Base-by-base conservation (phyloP, 1,140 invertebrate genomes). In the Odontomachus brunneus region DNA sequence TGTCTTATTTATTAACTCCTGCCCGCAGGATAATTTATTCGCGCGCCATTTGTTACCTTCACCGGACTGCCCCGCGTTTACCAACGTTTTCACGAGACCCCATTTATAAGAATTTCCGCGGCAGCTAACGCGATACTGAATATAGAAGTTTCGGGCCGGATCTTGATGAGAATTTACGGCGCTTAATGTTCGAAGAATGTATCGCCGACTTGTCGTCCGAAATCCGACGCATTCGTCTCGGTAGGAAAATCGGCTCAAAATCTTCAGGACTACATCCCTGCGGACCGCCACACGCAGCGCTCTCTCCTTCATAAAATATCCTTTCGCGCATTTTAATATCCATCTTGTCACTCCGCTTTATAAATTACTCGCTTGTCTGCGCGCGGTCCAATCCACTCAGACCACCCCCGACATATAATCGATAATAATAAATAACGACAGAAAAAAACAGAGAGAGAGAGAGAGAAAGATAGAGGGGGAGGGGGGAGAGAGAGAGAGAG, bases 361-460 rank as follows among this genome's bases (percentile, higher is more conserved):
- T 15, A 75, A 63, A 49, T 11, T 62, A 75, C 62, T 63, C 24
- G 9, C 3, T 75, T 75, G 17, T 38, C 19, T 49, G 44, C 12
- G 44, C 12, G 44, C 15, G 33, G 2, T 55, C 22, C 71, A 26
- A 33, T n/a, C 49, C 29, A 5, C 55, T n/a, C 38, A 17, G n/a
- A 1, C 14, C 49, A 75, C 26, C 49, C 44, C 5, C 12, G 44
- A 51, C 14, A 17, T 12, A n/a, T 33, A 12, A 22, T 9, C 5
- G 63, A 75, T 51, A 51, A 15, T 22, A 11, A 7, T 71, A 55
- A 57, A 75, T 44, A 44, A 44, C 9, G 38, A 44, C 9, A 49
- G 44, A 63, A 60, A 75, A 62, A 7, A 15, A 15, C 60, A 55
- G 51, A 29, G 29, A 33, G 29, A 2, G 29, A 33, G 5, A 33